These are phyloP conservation scores for Drosophila infuscata DNA, from an alignment of 2,888 invertebrate species.

Conservation along the genomic window DNA sequence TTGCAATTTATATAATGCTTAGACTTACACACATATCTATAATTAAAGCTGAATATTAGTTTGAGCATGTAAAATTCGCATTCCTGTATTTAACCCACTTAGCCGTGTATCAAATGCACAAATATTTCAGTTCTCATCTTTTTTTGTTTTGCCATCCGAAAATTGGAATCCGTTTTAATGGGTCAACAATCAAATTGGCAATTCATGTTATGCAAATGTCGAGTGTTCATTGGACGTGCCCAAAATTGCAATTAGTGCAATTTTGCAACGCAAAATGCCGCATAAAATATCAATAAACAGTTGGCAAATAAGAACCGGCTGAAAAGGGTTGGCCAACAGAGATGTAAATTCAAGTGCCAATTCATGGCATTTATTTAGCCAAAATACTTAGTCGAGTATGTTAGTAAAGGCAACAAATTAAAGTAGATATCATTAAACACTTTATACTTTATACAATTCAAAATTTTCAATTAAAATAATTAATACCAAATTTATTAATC, in stretches of 20 bases:
- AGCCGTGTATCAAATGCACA: background rate
- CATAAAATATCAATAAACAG: constrained; percentile 80
- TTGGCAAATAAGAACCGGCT: constrained; percentile 38
- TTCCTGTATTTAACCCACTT: background rate
- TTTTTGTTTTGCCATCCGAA: constrained; percentile 6
- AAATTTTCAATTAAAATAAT: constrained; percentile 5
- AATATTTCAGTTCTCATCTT: constrained; percentile 2
- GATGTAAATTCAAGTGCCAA: constrained; percentile 39
- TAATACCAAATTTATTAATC: constrained; percentile 9
- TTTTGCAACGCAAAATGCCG: constrained; percentile 57
- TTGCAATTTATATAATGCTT: background rate
- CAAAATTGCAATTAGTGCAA: constrained; percentile 76
- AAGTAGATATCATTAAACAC: constrained; percentile 2
- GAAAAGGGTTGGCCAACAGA: constrained; percentile 33
- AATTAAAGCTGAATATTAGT: background rate
- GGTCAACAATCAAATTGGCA: constrained; percentile 62
- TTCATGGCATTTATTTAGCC: constrained; percentile 31
- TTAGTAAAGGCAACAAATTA: background rate
- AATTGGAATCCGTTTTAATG: constrained; percentile 36
- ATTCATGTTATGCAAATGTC: constrained; percentile 74
- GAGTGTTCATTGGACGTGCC: constrained; percentile 64
- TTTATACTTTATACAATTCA: background rate
- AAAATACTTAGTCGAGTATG: background rate
- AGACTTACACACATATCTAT: background rate
- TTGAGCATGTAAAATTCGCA: background rate